Evolutionary conservation across 2,797 vertebrate species (phyloP).

Genomic region (Gymnopithys bicolor): DNA sequence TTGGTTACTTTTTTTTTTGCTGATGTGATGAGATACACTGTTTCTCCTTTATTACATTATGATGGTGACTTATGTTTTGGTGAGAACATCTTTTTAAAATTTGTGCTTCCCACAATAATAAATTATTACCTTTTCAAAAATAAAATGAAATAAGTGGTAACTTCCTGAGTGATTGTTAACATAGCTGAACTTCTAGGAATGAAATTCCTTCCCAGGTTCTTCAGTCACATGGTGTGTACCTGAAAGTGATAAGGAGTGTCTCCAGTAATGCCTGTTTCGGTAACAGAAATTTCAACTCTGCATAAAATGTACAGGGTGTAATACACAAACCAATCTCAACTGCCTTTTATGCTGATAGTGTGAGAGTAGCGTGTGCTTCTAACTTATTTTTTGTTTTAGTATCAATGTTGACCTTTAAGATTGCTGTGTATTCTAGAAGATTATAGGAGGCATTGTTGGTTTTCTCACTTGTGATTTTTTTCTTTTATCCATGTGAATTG

Average conservation of each 20-base stretch:
- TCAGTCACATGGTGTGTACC: background rate
- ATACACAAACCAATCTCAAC: background rate
- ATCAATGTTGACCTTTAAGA: background rate
- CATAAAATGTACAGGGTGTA: background rate
- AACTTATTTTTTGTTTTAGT: background rate
- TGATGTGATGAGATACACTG: background rate
- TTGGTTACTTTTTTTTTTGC: background rate
- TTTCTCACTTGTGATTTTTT: background rate
- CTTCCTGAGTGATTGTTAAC: background rate
- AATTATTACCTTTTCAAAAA: background rate
- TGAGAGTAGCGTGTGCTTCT: background rate
- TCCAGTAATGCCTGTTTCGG: background rate
- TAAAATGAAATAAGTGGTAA: background rate
- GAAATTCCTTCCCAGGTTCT: background rate
- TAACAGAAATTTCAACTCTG: background rate
- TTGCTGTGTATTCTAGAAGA: background rate
- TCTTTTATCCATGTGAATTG: background rate
- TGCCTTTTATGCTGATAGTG: background rate
- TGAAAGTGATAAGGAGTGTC: background rate
- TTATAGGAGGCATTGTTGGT: background rate
- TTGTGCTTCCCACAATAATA: background rate
- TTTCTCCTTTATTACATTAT: background rate
- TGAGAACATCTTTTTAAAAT: background rate
- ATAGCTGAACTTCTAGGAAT: background rate
- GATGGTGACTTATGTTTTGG: background rate